Conservation (phyloP, 1,140 invertebrate species). For the Drosophila neocordata region DNA sequence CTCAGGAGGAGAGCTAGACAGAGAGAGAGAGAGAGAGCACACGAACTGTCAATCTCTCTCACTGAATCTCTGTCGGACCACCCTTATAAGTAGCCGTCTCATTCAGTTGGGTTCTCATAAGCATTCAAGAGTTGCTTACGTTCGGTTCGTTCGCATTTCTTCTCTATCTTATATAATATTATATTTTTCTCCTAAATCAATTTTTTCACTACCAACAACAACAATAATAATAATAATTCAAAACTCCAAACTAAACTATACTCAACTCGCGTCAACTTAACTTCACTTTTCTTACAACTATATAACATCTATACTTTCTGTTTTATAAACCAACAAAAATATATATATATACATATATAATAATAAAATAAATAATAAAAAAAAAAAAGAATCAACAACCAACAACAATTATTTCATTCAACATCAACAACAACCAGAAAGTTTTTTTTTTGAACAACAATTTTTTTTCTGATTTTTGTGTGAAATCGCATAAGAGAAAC, state of each 20-base stretch:
- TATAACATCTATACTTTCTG: constrained; percentile 49
- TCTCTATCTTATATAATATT: constrained; percentile 83
- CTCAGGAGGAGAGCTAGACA: background rate
- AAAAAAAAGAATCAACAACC: constrained; percentile 29
- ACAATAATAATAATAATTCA: constrained; percentile 69
- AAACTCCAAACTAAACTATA: constrained; percentile 53
- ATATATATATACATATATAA: constrained; percentile 18
- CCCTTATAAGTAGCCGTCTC: constrained; percentile 77
- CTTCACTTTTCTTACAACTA: constrained; percentile 66
- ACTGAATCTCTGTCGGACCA: constrained; percentile 39
- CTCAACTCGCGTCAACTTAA: constrained; percentile 74
- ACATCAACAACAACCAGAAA: background rate
- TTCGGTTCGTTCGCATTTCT: constrained; percentile 83
- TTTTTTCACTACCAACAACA: constrained; percentile 80
- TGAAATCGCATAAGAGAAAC: constrained; percentile 17
- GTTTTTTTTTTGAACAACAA: constrained; percentile 6
- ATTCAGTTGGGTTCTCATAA: constrained; percentile 69
- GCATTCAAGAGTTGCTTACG: constrained; percentile 83
- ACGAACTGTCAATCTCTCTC: background rate
- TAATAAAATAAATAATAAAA: constrained; percentile 44
- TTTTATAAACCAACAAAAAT: constrained; percentile 34
- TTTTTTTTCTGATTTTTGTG: constrained; percentile 11
- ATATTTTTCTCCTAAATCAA: constrained; percentile 82
- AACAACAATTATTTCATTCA: background rate
- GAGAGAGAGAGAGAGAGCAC: background rate